A percentile compares a stretch with the other conserved stretches of the same genome.
These are phyloP conservation scores for Myripristis murdjan DNA, from an alignment of 2,797 vertebrate genomes.

Conservation along the genomic window DNA sequence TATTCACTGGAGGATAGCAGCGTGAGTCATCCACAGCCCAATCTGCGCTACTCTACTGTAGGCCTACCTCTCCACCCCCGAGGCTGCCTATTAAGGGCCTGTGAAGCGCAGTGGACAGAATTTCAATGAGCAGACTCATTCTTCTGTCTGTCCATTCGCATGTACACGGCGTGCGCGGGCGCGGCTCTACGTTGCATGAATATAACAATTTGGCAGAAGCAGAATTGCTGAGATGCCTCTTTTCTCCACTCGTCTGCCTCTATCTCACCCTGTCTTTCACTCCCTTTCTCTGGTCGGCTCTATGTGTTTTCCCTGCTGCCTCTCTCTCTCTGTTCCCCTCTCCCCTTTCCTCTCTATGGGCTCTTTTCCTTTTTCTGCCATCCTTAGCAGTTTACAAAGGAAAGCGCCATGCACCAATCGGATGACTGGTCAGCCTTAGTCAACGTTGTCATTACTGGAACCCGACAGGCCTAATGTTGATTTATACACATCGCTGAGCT, in stretches of 20 bases:
- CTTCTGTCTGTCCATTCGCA: conserved; percentile 58
- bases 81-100: conserved; percentile 74
- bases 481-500: conserved; percentile 82
- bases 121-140: conserved; percentile 76
- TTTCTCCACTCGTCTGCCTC: conserved; percentile 58
- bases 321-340: conserved; percentile 58
- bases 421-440: conserved; percentile 79
- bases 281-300: conserved; percentile 50
- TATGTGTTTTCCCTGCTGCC: conserved; percentile 26
- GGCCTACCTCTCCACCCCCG: conserved; percentile 72
- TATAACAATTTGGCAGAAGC: conserved; percentile 59
- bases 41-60: conserved; percentile 69
- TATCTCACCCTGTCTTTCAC: conserved; percentile 63
- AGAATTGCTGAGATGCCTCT: conserved; percentile 73
- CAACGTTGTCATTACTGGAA: conserved; percentile 78
- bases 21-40: conserved; percentile 72
- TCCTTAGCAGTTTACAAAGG: conserved; percentile 78
- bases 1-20: conserved; percentile 65
- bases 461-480: conserved; percentile 80
- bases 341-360: conserved; percentile 51
- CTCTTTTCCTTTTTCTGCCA: conserved; percentile 71
- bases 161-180: conserved; percentile 32
- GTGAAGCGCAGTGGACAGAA: conserved; percentile 74
- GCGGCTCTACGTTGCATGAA: conserved; percentile 41
- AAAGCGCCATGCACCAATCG: conserved; percentile 65